These are phyloP conservation scores for Vulpes lagopus DNA, from an alignment of 2,113 vertebrate genomes.

Conservation along the genomic window DNA sequence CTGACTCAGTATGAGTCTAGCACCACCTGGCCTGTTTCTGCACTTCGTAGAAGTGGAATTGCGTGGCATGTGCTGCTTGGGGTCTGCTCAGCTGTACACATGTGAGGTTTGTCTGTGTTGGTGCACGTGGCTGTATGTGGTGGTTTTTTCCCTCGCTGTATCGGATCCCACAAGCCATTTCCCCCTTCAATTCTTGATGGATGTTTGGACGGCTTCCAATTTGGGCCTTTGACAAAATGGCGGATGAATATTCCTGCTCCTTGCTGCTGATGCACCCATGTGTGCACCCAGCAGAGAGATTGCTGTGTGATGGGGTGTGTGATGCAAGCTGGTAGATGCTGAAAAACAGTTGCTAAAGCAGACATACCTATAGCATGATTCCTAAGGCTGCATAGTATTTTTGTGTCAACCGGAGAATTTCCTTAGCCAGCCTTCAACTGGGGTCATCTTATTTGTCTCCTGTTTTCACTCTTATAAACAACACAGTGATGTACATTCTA, in stretches of 20 bases:
- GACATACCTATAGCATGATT: rapidly evolving
- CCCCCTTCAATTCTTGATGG: not conserved
- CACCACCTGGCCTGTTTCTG: not conserved
- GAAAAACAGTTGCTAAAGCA: not conserved
- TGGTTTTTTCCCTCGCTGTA: no score
- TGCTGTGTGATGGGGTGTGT: no score
- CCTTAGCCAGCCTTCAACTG: no score
- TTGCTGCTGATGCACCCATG: not conserved
- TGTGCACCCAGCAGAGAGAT: not conserved
- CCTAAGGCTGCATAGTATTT: not conserved
- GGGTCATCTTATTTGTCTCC: no score
- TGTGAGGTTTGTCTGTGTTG: not conserved
- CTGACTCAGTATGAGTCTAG: not conserved
- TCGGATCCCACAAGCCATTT: rapidly evolving
- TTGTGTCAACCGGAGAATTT: rapidly evolving
- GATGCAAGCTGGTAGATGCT: not conserved
- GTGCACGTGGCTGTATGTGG: rapidly evolving
- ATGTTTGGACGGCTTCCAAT: not conserved
- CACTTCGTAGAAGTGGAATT: rapidly evolving
- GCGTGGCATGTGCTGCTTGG: rapidly evolving
- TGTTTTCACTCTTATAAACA: not conserved
- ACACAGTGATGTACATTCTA: rapidly evolving
- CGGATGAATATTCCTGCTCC: not conserved
- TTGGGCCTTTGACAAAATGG: not conserved
- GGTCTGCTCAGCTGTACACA: not conserved